These are phyloP conservation scores for Rhagoletis zephyria DNA, from an alignment of 1,140 invertebrate species.

Conservation along the genomic window DNA sequence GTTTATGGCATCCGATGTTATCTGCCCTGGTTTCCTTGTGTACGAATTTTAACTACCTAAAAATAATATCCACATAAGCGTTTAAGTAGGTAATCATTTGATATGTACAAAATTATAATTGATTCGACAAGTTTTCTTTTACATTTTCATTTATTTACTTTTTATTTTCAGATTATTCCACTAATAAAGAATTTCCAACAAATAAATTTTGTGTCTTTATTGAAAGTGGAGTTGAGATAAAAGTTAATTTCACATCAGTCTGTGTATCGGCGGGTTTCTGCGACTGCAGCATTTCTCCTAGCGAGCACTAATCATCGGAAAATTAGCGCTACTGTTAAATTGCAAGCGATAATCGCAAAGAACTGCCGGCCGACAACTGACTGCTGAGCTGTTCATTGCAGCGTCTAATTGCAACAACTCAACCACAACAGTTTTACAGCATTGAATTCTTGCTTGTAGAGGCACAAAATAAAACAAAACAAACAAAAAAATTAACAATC, in stretches of 20 bases:
- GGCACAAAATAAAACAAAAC: background rate
- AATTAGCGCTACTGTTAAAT: conserved; percentile 22
- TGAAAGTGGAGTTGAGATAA: background rate
- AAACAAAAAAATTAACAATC: background rate
- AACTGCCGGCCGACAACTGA: background rate
- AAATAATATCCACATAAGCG: too few species aligned
- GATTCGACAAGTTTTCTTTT: too few species aligned
- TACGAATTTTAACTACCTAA: too few species aligned
- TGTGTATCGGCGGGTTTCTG: background rate
- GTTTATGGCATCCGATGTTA: too few species aligned
- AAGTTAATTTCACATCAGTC: background rate
- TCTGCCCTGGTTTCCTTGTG: too few species aligned
- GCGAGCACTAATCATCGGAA: background rate
- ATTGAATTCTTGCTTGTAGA: background rate
- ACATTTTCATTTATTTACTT: too few species aligned
- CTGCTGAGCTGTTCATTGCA: conserved; percentile 5
- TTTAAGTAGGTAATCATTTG: conserved; percentile 1
- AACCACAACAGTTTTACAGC: conserved; percentile 8
- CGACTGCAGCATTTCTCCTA: background rate
- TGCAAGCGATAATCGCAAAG: background rate
- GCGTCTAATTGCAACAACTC: conserved; percentile 29
- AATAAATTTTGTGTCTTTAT: background rate
- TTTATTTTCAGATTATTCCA: too few species aligned
- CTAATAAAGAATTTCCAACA: background rate
- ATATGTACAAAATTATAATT: background rate